Evolutionary conservation across 2,888 invertebrate genomes (phyloP), one percentile per base, ranked within the genome.

Genomic region (Orthosia gothica): DNA sequence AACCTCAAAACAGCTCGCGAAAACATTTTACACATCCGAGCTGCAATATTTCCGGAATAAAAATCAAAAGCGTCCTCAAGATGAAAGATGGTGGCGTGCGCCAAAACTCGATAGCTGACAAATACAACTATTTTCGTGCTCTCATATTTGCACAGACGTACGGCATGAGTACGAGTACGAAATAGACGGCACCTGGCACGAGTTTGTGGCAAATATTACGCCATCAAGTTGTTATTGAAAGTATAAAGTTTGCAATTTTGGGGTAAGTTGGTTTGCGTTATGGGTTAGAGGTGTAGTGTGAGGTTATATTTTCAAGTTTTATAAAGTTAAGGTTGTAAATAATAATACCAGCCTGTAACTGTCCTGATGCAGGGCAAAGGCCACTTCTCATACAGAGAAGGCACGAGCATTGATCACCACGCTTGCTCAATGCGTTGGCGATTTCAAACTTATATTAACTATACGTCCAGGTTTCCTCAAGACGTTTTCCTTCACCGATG

Each of bases 81-180:
- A 66, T 59, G 68, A 65, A 78, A 75, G 59, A 79, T 75, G 69
- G 73, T 61, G 63, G 63, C 65, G 40, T 59, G 74, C 63, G 40
- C 73, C 62, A 75, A 69, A 78, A 78, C 79, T 82, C 71, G 82
- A 82, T 85, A 85, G 62, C 64, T 82, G 85, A 85, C 73, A 84
- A 82, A 82, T 85, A 70, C 49, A 71, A 82, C 76, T 71, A 82
- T 79, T 84, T 76, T 74, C 55, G 52, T 67, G 62, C 49, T 62
- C 52, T 11, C 32, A 58, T 70, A 61, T 62, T 73, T 54, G 52
- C 55, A 68, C 63, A 67, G 68, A 70, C 47, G 71, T 74, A 49
- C 32, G 47, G 12, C 52, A 50, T 20, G 20, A 32, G 50, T 12
- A 58, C n/a, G 52, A 54, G 62, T 55, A 5, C 9, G 64, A 71